Evolutionary conservation across 1,140 invertebrate genomes (phyloP).

Genomic region (Apis laboriosa): DNA sequence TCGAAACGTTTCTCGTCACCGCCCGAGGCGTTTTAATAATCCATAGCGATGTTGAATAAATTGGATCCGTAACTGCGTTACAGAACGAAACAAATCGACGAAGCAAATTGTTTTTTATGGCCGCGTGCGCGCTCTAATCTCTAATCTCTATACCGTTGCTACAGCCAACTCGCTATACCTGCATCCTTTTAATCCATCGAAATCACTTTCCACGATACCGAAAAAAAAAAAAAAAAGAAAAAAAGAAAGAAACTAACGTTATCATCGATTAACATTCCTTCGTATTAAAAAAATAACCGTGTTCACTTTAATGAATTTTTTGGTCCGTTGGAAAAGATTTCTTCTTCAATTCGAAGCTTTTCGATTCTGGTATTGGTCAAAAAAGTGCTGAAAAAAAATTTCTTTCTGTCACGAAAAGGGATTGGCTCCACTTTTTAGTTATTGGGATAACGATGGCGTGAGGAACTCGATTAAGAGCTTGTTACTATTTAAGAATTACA

Average conservation of each 20-base stretch:
- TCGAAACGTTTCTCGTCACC: slow-evolving; percentile 3
- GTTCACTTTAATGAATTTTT: not conserved
- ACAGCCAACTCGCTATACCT: not conserved
- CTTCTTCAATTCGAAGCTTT: no score
- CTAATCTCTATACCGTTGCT: not conserved
- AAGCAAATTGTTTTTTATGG: slow-evolving; percentile 27
- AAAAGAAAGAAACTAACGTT: no score
- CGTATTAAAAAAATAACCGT: not conserved
- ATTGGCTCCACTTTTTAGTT: no score
- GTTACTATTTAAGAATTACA: no score
- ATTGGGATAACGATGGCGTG: no score
- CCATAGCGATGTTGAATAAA: slow-evolving; percentile 5
- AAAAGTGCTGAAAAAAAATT: no score
- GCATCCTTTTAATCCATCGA: not conserved
- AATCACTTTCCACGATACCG: not conserved
- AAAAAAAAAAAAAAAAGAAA: not conserved
- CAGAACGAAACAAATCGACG: slow-evolving; percentile 24
- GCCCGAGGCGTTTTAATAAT: slow-evolving; percentile 16
- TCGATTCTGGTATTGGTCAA: no score
- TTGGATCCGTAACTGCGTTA: slow-evolving; percentile 7
- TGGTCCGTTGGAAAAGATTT: not conserved
- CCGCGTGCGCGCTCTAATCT: not conserved
- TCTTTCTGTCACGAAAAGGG: no score
- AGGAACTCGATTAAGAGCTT: no score
- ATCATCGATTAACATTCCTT: not conserved